A percentile compares a stretch with the other conserved stretches of the same genome.
These are phyloP conservation scores for Scolanthus callimorphus DNA, from an alignment of 92 coral and sea anemone species.

Conservation along the genomic window DNA sequence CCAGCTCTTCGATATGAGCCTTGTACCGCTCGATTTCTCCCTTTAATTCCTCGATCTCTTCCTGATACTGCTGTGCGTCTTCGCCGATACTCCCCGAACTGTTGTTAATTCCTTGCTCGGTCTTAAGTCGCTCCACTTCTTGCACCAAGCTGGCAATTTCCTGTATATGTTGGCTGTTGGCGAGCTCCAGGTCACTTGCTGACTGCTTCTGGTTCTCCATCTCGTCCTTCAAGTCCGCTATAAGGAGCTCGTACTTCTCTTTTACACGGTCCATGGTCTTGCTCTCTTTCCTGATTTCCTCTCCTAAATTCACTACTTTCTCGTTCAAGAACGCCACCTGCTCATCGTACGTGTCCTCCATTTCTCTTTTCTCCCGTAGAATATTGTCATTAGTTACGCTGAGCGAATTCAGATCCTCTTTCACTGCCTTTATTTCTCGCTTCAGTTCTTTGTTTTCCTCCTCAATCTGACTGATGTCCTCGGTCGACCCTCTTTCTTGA, in stretches of 20 bases:
- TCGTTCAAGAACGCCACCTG: constrained; percentile 34
- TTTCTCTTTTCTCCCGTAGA: constrained; percentile 28
- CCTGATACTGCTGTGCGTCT: constrained; percentile 23
- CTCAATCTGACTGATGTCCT: constrained; percentile 6
- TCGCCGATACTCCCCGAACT: constrained; percentile 20
- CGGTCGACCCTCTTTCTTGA: neutral
- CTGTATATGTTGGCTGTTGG: constrained; percentile 40
- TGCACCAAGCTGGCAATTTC: constrained; percentile 63
- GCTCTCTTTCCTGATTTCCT: constrained; percentile 29
- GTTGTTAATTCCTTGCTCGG: constrained; percentile 2
- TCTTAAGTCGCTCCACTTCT: constrained; percentile 50
- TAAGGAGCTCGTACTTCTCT: constrained; percentile 56
- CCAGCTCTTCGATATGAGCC: constrained; percentile 50
- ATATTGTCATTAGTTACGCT: constrained; percentile 18
- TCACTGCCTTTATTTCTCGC: constrained; percentile 29
- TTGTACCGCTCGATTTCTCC: constrained; percentile 45
- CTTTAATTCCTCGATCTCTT: constrained; percentile 50
- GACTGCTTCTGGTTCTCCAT: constrained; percentile 28
- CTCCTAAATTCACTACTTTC: constrained; percentile 32
- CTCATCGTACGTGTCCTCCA: constrained; percentile 31
- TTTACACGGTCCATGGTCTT: constrained; percentile 59
- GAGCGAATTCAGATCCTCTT: constrained; percentile 24
- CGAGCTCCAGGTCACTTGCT: constrained; percentile 54
- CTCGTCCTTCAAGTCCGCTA: constrained; percentile 53
- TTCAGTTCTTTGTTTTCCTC: constrained; percentile 41